Percentiles rank a stretch among this genome's conserved stretches.
phyloP scores from a whole-genome alignment of 1,140 invertebrate genomes.

The Drepana arcuata region DNA sequence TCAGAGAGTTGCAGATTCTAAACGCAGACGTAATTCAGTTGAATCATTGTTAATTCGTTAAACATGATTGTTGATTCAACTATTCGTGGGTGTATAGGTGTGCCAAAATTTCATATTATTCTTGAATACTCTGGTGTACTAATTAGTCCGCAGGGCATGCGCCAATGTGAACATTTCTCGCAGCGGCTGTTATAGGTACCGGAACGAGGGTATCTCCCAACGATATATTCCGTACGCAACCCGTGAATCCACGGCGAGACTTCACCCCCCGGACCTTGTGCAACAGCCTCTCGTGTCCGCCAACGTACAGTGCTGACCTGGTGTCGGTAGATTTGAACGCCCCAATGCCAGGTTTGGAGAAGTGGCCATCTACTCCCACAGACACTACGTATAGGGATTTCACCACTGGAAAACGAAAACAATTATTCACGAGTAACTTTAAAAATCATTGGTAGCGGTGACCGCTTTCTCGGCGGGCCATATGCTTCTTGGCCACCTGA shows the following conservation, averaged over 20 bases:
- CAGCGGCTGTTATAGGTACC: constrained; percentile 75
- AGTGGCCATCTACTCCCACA: constrained; percentile 84
- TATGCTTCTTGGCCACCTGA: too few relatives aligned
- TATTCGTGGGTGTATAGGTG: too few relatives aligned
- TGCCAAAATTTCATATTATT: too few relatives aligned
- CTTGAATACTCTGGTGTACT: too few relatives aligned
- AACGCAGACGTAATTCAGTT: too few relatives aligned
- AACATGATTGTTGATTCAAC: too few relatives aligned
- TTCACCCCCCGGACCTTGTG: constrained; percentile 70
- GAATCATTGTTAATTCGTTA: too few relatives aligned
- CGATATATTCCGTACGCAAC: constrained; percentile 84
- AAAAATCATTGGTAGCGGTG: too few relatives aligned
- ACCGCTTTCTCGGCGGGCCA: too few relatives aligned
- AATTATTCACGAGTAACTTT: too few relatives aligned
- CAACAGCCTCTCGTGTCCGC: constrained; percentile 79
- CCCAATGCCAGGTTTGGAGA: constrained; percentile 78
- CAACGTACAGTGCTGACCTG: constrained; percentile 89
- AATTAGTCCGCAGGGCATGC: constrained; percentile 82
- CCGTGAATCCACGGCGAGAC: constrained; percentile 81
- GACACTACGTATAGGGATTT: constrained; percentile 89
- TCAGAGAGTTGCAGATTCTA: too few relatives aligned
- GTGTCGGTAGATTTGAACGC: constrained; percentile 82
- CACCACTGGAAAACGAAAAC: too few relatives aligned
- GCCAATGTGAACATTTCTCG: constrained; percentile 79
- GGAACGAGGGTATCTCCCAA: constrained; percentile 75